phyloP scores from a whole-genome alignment of 1,140 invertebrate species.

The Geopemphigus sp. region DNA sequence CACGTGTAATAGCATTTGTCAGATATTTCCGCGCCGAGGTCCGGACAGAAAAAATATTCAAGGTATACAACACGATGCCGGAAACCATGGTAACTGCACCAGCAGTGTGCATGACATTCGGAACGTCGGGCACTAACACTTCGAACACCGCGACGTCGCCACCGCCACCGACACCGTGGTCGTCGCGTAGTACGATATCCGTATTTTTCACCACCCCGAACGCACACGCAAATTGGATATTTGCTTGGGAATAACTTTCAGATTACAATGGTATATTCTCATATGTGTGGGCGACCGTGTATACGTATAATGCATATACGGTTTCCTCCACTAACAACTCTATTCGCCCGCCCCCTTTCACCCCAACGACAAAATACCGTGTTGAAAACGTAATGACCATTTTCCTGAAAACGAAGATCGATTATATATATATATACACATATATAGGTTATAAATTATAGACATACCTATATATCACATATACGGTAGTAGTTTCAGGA shows the following conservation, averaged over 20 bases:
- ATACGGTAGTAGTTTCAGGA: neutral
- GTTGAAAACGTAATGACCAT: neutral
- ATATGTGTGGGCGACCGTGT: neutral
- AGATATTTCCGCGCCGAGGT: neutral
- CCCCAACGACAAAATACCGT: neutral
- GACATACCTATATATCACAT: neutral
- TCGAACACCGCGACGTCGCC: neutral
- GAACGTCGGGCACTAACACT: neutral
- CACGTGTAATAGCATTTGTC: neutral
- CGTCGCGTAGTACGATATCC: too few species aligned
- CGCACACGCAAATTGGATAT: slow-evolving; percentile 7
- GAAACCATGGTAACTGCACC: slow-evolving; percentile 25
- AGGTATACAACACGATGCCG: neutral
- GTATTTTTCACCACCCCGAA: slow-evolving; percentile 14
- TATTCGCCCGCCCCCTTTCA: neutral
- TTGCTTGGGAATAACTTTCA: neutral
- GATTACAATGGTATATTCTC: neutral
- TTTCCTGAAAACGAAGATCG: neutral
- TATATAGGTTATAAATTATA: neutral
- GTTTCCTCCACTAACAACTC: too few species aligned
- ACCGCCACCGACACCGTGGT: too few species aligned
- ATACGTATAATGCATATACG: too few species aligned
- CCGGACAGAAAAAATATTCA: neutral
- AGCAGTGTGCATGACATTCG: neutral
- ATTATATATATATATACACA: neutral